Base-by-base conservation (phyloP, 2,113 vertebrate genomes). In the Phocoena sinus region DNA sequence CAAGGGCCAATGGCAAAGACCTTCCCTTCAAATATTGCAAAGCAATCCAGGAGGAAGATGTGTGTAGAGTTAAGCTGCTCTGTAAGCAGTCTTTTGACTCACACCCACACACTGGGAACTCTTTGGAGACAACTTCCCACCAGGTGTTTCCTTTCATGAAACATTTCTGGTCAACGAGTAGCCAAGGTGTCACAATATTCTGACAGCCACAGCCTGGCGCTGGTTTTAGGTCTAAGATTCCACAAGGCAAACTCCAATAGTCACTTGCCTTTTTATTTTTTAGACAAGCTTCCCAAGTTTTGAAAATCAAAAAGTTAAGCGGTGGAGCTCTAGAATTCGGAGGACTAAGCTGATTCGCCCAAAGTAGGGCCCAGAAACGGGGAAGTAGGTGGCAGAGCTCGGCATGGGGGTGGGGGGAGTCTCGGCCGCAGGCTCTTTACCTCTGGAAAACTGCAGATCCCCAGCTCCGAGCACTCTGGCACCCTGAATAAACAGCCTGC, bases 401-500 rank as follows among this genome's bases (percentile, higher is more conserved):
- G 74, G 74, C 26, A 6, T 18, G 15, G 28, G 31, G 47, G 74
- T 9, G 20, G 28, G 17, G 9, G 50, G 62, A 41, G 44, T 36
- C 65, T 88, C 8, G 3, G 56, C 23, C 2, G 47, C 17, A 81
- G 76, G 26, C 53, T 86, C 23, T 25, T 77, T 76, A 92, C 53
- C 79, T 88, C 79, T 33, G 28, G 92, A 53, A 94, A 97, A 95
- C 44, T 60, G 89, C 97, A 97, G 97, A 96, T 38, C 96, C 79
- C 96, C 96, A 97, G 98, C 65, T 90, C 18, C 13, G 0, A 68
- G 94, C 77, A 83, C 92, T 97, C 95, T 60, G 60, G 93, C 94
- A 77, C 87, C 95, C 89, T 31, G 18, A 94, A 97, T 97, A 98
- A 99, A 98, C 97, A 98, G 97, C 77, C 96, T 17, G 53, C 15